Evolutionary conservation across 2,113 vertebrate species (phyloP).

Genomic region (Lasiurus cinereus): DNA sequence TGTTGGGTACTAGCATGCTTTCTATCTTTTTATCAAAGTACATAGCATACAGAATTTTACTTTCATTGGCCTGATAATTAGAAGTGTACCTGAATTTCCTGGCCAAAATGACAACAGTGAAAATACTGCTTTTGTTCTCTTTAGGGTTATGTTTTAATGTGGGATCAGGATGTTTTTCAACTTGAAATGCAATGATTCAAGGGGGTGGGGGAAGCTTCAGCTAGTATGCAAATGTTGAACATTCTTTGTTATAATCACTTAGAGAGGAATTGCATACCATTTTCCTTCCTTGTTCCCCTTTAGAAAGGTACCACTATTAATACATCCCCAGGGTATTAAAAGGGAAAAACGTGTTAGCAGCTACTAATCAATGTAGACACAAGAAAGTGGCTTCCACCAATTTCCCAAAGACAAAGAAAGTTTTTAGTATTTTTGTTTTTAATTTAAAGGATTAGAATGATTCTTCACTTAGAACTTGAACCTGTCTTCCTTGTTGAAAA

Average conservation of each 20-base stretch:
- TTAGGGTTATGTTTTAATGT: not conserved
- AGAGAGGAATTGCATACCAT: not conserved
- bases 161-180: not conserved
- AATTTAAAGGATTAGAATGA: not conserved
- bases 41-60: not conserved
- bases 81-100: not conserved
- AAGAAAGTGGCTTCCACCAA: not conserved
- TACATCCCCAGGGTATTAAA: accelerated
- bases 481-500: not conserved
- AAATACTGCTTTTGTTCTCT: not conserved
- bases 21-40: slow-evolving; percentile 25
- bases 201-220: not conserved
- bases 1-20: not conserved
- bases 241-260: not conserved
- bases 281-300: not conserved
- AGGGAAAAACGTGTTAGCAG: not conserved
- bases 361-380: not conserved
- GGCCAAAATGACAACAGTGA: not conserved
- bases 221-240: not conserved
- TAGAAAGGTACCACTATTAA: not conserved
- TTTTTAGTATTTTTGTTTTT: slow-evolving; percentile 49
- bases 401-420: not conserved
- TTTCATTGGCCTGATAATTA: not conserved
- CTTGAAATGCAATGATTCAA: not conserved
- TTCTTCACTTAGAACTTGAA: slow-evolving; percentile 2